Evolutionary conservation across 2,113 vertebrate species (phyloP).

Genomic region (Prolemur simus): DNA sequence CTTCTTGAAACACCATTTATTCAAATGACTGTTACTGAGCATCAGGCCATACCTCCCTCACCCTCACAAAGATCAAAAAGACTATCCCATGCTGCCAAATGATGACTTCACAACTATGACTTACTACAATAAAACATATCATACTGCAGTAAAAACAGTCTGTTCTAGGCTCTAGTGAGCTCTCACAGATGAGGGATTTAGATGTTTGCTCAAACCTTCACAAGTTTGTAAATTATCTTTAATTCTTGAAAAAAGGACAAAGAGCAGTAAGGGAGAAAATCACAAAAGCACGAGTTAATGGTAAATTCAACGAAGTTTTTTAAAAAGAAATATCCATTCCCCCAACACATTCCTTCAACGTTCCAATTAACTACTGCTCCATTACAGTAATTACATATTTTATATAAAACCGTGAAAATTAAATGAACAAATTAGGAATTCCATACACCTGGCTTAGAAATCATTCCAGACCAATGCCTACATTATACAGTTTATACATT

Average conservation of each 20-base stretch:
- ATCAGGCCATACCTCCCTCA: not conserved
- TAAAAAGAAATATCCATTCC: not conserved
- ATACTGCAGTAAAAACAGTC: not conserved
- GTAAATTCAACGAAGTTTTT: not conserved
- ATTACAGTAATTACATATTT: not conserved
- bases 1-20: not conserved
- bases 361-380: not conserved
- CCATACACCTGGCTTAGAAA: not conserved
- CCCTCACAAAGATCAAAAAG: not conserved
- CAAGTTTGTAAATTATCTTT: not conserved
- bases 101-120: not conserved
- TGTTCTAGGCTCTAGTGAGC: not conserved
- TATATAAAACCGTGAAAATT: not conserved
- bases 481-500: not conserved
- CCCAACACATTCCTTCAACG: not conserved
- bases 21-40: not conserved
- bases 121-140: not conserved
- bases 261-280: not conserved
- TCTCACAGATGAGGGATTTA: not conserved
- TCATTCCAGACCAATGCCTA: not conserved
- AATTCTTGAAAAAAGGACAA: not conserved
- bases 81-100: not conserved
- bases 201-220: not conserved
- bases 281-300: not conserved
- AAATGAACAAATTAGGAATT: not conserved